Conservation (phyloP, 2,797 vertebrate species). For the Catharus ustulatus region DNA sequence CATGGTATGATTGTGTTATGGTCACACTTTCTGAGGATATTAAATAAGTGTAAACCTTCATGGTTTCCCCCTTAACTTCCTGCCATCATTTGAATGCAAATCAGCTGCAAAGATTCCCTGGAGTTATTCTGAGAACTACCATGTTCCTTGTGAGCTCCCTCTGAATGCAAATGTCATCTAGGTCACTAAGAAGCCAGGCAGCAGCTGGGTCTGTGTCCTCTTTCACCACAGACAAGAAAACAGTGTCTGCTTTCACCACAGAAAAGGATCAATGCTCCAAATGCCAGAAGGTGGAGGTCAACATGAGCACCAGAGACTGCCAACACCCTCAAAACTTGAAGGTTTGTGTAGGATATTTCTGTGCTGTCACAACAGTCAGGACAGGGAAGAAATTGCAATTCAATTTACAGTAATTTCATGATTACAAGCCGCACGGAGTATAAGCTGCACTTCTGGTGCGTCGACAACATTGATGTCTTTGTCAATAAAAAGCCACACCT, state of each 20-base stretch:
- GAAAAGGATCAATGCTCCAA: neutral
- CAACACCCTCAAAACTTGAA: neutral
- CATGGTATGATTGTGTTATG: neutral
- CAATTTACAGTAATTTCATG: neutral
- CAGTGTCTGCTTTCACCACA: neutral
- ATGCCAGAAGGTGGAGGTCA: conserved; percentile 23
- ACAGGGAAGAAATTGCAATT: neutral
- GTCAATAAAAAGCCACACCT: too few relatives aligned
- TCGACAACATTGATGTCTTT: too few relatives aligned
- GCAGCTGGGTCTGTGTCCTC: neutral
- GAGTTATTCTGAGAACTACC: conserved; percentile 37
- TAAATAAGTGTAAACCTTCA: conserved; percentile 6
- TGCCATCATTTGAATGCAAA: conserved; percentile 43
- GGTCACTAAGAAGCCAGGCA: conserved; percentile 48
- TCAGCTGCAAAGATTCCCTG: conserved; percentile 38
- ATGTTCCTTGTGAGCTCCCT: conserved; percentile 31
- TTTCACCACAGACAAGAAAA: conserved; percentile 39
- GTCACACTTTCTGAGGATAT: conserved; percentile 15
- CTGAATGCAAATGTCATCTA: conserved; percentile 55
- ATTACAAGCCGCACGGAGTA: too few relatives aligned
- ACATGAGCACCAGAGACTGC: neutral
- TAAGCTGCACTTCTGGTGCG: too few relatives aligned
- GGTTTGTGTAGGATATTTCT: neutral
- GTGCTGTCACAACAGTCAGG: neutral
- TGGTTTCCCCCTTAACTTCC: neutral